These are phyloP conservation scores for Peromyscus maniculatus DNA, from an alignment of 2,113 vertebrate genomes.

Conservation along the genomic window DNA sequence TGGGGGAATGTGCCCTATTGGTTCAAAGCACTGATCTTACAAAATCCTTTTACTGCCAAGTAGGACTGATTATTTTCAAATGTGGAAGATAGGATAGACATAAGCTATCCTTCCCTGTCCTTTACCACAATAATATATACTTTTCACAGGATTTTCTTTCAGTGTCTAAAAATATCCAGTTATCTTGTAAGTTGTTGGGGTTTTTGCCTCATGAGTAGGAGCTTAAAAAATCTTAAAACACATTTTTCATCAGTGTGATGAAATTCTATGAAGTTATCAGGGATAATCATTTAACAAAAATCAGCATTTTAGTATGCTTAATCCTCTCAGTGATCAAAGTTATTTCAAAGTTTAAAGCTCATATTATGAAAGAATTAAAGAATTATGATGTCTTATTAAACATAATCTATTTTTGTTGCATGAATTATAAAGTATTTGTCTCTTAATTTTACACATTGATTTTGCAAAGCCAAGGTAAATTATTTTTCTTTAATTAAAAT, in stretches of 20 bases:
- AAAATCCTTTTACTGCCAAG: slow-evolving; percentile 67
- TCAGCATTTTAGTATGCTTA: background rate
- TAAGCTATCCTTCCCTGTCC: slow-evolving; percentile 22
- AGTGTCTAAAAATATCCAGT: background rate
- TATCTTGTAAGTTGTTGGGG: background rate
- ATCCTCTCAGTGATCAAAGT: background rate
- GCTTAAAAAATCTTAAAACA: background rate
- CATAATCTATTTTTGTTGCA: background rate
- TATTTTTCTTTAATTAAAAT: background rate
- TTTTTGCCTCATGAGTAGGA: background rate
- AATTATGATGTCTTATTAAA: background rate
- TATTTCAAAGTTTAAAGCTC: background rate
- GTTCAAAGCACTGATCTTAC: slow-evolving; percentile 68
- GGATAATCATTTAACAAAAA: background rate
- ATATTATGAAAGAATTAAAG: background rate
- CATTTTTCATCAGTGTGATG: background rate
- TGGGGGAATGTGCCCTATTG: slow-evolving; percentile 70
- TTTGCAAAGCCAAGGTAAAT: background rate
- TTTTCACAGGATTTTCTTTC: background rate
- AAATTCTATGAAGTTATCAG: background rate
- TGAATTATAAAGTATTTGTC: background rate
- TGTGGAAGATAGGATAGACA: background rate
- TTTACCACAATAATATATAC: background rate
- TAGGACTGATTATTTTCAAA: slow-evolving; percentile 82
- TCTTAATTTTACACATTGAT: background rate